Base-by-base conservation (phyloP, 2,113 vertebrate species). In the Hyla sarda region DNA sequence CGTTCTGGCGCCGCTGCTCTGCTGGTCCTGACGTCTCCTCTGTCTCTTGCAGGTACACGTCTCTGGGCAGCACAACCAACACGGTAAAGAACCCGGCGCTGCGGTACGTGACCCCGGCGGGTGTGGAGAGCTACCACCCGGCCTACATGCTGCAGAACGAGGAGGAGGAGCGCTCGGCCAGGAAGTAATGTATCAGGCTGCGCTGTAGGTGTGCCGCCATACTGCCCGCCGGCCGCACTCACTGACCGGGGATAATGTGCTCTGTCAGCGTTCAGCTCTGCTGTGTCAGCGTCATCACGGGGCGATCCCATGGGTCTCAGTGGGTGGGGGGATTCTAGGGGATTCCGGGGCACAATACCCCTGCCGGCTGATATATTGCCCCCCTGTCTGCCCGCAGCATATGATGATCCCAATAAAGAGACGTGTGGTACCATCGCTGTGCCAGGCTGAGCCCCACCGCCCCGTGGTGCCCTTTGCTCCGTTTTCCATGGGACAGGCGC, bases 11-110 rank as follows among this genome's bases (percentile, higher is more conserved):
- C 48, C 48, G 48, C 13, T 1, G 34, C 25, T 34, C 9, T 30
- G 17, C n/a, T 1, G 16, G 17, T 23, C 48, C 47, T 25, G 12
- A 47, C 30, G 7, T 62, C 7, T 0, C 21, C 23, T 16, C 10
- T 50, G 54, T n/a, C 25, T 37, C 5, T 0, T 17, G 0, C 91
- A 99, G 98, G 50, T 99, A 99, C 94, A 99, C 98, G 0, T 99
- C 98, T 0, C 93, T 99, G 81, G 98, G 98, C 19, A 98, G 96
- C 88, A 96, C 89, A 92, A 93, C 95, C 90, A 97, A 99, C 94
- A 99, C 98, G 0, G 89, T 67, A 62, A 94, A 91, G 88, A 99
- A 99, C 89, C 87, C 92, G 0, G 93, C 96, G 0, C 94, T 99
- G 47, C 92, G 93, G 88, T 92, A 83, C 75, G 90, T 94, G 0